A percentile compares a stretch with the other conserved stretches of the same genome.
These are phyloP conservation scores for Archocentrus centrarchus DNA, from an alignment of 2,113 vertebrate species.

Conservation along the genomic window DNA sequence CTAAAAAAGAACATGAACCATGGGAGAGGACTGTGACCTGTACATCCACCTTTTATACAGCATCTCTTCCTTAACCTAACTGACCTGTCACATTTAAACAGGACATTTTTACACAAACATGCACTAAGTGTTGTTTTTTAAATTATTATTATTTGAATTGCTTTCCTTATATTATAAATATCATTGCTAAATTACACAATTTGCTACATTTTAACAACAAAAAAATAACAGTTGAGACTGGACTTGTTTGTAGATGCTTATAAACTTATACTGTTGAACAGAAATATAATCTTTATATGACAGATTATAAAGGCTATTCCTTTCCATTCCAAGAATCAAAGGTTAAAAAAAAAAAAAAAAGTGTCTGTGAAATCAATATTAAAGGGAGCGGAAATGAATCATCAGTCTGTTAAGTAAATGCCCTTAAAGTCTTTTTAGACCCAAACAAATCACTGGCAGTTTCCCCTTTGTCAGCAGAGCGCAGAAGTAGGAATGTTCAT, in stretches of 20 bases:
- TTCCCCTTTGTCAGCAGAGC: not conserved
- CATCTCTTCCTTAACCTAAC: not conserved
- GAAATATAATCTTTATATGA: not conserved
- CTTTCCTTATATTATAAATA: not conserved
- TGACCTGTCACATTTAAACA: no score
- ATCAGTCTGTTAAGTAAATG: not conserved
- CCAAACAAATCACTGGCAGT: not conserved
- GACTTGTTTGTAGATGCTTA: not conserved
- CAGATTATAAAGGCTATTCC: not conserved
- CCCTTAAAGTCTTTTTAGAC: not conserved
- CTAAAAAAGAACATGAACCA: no score
- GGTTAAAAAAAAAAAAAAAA: not conserved
- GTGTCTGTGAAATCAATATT: not conserved
- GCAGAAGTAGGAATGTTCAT: slow-evolving; percentile 39
- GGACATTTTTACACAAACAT: no score
- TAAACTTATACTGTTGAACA: not conserved
- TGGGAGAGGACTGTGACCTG: no score
- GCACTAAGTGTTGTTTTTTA: not conserved
- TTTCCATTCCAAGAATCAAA: not conserved
- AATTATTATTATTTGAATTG: not conserved
- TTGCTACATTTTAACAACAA: not conserved
- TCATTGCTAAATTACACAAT: not conserved
- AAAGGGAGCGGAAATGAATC: not conserved
- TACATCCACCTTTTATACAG: not conserved
- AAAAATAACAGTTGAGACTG: not conserved